Conservation (phyloP, 2,888 invertebrate genomes). For the Sminthurides aquaticus region DNA sequence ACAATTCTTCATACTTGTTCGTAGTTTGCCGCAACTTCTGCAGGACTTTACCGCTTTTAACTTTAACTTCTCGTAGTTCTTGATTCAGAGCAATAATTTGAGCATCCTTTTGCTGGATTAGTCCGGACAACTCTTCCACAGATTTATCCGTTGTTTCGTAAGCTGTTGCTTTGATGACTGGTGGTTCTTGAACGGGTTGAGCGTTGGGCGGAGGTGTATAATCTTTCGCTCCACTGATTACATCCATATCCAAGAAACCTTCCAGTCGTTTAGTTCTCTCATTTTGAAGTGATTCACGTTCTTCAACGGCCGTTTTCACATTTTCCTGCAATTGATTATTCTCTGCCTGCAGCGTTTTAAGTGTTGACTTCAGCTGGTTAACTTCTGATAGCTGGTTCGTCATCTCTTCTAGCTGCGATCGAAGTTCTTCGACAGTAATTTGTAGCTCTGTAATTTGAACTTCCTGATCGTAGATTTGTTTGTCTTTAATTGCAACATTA, state of each 20-base stretch:
- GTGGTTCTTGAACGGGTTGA: conserved; percentile 14
- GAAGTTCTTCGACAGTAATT: conserved; percentile 27
- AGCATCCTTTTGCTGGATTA: conserved; percentile 4
- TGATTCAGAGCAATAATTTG: conserved; percentile 48
- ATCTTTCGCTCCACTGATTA: conserved; percentile 10
- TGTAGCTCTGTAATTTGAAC: conserved; percentile 25
- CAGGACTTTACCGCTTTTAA: conserved; percentile 68
- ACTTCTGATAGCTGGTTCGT: background rate
- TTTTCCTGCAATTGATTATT: conserved; percentile 15
- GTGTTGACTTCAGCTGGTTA: conserved; percentile 13
- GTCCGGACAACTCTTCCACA: background rate
- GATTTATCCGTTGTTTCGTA: conserved; percentile 18
- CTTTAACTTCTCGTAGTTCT: conserved; percentile 59
- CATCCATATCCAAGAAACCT: conserved; percentile 20
- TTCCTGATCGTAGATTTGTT: conserved; percentile 24
- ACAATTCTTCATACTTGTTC: conserved; percentile 48
- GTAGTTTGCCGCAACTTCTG: conserved; percentile 80
- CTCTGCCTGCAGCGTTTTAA: conserved; percentile 13
- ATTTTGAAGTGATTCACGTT: conserved; percentile 5
- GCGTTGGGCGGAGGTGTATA: background rate
- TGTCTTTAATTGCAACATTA: conserved; percentile 13
- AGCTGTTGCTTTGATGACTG: conserved; percentile 12
- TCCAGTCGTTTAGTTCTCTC: conserved; percentile 9
- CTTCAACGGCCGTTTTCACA: background rate
- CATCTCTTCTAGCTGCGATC: conserved; percentile 20